phyloP scores from a whole-genome alignment of 2,797 vertebrate genomes.

The Characodon lateralis region DNA sequence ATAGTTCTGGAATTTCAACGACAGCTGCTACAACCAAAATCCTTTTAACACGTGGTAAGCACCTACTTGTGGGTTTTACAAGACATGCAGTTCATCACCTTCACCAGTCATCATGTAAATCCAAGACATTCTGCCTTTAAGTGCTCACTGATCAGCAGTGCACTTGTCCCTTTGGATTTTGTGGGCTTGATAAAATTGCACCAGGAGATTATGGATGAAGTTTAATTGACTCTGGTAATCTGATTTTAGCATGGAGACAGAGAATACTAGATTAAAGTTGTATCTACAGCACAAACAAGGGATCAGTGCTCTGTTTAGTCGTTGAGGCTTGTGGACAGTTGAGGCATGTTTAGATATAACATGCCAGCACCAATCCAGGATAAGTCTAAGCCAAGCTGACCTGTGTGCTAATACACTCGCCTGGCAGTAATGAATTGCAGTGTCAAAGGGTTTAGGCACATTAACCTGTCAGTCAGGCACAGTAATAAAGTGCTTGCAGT shows the following conservation, averaged over 20 bases:
- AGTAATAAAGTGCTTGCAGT: constrained; percentile 57
- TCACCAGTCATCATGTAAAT: constrained; percentile 11
- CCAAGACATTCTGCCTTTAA: constrained; percentile 22
- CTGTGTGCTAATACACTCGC: constrained; percentile 47
- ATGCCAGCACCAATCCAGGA: constrained; percentile 63
- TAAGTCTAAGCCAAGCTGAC: constrained; percentile 46
- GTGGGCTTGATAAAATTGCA: constrained; percentile 58
- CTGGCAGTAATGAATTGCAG: constrained; percentile 61
- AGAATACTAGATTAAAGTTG: constrained; percentile 72
- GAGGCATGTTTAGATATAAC: constrained; percentile 60
- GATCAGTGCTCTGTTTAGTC: constrained; percentile 64
- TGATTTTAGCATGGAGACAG: constrained; percentile 63
- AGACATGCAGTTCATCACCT: constrained; percentile 25
- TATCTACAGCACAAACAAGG: constrained; percentile 68
- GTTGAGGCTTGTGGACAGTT: constrained; percentile 49
- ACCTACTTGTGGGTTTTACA: constrained; percentile 14
- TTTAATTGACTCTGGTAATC: constrained; percentile 76
- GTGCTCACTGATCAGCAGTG: constrained; percentile 34
- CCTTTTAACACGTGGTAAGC: constrained; percentile 16
- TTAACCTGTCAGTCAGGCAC: constrained; percentile 36
- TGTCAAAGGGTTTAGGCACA: constrained; percentile 44
- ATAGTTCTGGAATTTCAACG: constrained; percentile 16
- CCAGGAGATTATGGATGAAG: constrained; percentile 68
- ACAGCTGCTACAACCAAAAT: constrained; percentile 38
- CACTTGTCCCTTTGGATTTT: constrained; percentile 51